Conservation (phyloP, 2,113 vertebrate genomes). For the Sylvietta virens region DNA sequence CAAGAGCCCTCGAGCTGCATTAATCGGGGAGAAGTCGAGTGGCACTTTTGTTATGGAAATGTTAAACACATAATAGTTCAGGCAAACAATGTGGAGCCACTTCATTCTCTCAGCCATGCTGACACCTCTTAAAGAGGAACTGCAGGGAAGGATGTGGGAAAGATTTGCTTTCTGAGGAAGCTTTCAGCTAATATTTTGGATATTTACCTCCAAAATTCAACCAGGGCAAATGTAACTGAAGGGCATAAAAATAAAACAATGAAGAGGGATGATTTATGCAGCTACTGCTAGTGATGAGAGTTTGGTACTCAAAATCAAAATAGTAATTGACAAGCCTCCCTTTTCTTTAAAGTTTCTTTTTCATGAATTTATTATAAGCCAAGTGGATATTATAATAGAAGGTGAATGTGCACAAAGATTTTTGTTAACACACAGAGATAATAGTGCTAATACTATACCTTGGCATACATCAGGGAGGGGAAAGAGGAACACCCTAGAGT, state of each 20-base stretch:
- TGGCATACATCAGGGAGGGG: background rate
- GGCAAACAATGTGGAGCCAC: slow-evolving; percentile 94
- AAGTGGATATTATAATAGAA: background rate
- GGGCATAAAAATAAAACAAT: slow-evolving; percentile 3
- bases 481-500: background rate
- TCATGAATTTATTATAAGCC: background rate
- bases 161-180: slow-evolving; percentile 85
- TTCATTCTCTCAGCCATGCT: slow-evolving; percentile 98
- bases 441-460: background rate
- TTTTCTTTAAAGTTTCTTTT: background rate
- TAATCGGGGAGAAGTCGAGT: slow-evolving; percentile 99
- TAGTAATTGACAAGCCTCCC: background rate
- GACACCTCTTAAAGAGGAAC: slow-evolving; percentile 98
- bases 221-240: slow-evolving; percentile 5
- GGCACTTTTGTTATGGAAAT: slow-evolving; percentile 99
- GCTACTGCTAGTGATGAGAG: background rate
- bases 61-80: slow-evolving; percentile 99
- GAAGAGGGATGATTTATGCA: background rate
- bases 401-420: background rate
- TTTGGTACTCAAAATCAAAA: background rate
- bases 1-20: slow-evolving; percentile 93
- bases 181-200: slow-evolving; percentile 81
- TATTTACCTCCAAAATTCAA: slow-evolving; percentile 65
- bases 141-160: slow-evolving; percentile 99
- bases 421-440: background rate